A percentile compares a stretch with the other conserved stretches of the same genome.
These are phyloP conservation scores for Cataglyphis rosenhaueri DNA, from an alignment of 2,888 invertebrate genomes.

Conservation along the genomic window DNA sequence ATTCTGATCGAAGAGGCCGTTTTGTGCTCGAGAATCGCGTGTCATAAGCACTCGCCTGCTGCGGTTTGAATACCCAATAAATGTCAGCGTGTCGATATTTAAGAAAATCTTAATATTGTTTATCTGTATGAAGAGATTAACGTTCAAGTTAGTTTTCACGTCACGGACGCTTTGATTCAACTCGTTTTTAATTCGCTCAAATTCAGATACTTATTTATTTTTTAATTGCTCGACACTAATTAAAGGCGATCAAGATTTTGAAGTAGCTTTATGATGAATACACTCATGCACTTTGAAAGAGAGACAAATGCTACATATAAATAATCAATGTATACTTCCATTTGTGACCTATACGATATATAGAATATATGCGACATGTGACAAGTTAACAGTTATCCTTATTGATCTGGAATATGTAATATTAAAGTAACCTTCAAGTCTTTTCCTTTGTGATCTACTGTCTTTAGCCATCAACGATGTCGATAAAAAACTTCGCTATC, in stretches of 20 bases:
- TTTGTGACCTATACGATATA: conserved; percentile 8
- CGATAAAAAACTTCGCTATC: not conserved
- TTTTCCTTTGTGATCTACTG: not conserved
- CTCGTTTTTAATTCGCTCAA: not conserved
- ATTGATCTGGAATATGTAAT: conserved; percentile 42
- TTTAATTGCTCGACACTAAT: not conserved
- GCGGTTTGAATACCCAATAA: conserved; percentile 25
- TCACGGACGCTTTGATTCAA: not conserved
- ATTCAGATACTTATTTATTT: not conserved
- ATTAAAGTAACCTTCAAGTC: conserved; percentile 8
- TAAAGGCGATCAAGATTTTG: not conserved
- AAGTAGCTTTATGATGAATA: not conserved
- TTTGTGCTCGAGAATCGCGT: conserved; percentile 11
- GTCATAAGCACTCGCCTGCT: conserved; percentile 10
- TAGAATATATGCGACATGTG: not conserved
- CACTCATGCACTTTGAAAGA: not conserved
- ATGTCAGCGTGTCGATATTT: conserved; percentile 32
- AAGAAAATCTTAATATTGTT: conserved; percentile 16
- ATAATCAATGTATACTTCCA: not conserved
- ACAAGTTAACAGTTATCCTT: not conserved
- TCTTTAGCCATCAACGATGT: not conserved
- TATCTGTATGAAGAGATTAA: not conserved
- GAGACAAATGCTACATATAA: not conserved
- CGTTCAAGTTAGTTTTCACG: not conserved
- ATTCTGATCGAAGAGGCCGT: not conserved